Evolutionary conservation across 2,797 vertebrate species (phyloP).

Genomic region (Fistularia commersonii): DNA sequence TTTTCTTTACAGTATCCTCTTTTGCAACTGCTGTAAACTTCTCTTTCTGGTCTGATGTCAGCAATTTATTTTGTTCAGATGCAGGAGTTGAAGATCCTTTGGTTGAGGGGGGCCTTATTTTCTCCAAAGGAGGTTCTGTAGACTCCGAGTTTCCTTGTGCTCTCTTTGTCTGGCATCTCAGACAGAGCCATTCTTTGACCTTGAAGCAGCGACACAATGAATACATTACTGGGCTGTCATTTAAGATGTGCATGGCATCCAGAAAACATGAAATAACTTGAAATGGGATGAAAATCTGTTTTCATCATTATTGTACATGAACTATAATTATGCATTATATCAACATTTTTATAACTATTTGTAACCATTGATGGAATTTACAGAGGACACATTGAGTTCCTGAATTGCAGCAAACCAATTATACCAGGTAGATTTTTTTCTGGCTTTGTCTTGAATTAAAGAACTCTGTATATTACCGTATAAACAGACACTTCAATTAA

Average conservation of each 20-base stretch:
- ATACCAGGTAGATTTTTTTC: no score
- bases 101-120: slow-evolving; percentile 60
- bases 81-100: slow-evolving; percentile 33
- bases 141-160: slow-evolving; percentile 76
- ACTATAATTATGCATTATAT: no score
- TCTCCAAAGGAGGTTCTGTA: slow-evolving; percentile 46
- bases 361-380: no score
- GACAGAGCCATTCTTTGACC: slow-evolving; percentile 93
- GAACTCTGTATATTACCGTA: no score
- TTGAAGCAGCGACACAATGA: slow-evolving; percentile 42
- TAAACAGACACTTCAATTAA: no score
- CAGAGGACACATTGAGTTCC: no score
- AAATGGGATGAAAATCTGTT: no score
- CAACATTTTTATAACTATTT: no score
- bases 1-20: slow-evolving; percentile 27
- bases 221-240: neutral
- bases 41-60: slow-evolving; percentile 25
- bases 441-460: no score
- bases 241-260: neutral
- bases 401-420: no score
- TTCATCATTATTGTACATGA: no score
- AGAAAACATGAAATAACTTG: neutral
- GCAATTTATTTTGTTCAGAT: slow-evolving; percentile 29
- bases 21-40: slow-evolving; percentile 31
- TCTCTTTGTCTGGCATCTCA: slow-evolving; percentile 95